These are phyloP conservation scores for Coelopa frigida DNA, from an alignment of 1,140 invertebrate genomes.

Conservation along the genomic window DNA sequence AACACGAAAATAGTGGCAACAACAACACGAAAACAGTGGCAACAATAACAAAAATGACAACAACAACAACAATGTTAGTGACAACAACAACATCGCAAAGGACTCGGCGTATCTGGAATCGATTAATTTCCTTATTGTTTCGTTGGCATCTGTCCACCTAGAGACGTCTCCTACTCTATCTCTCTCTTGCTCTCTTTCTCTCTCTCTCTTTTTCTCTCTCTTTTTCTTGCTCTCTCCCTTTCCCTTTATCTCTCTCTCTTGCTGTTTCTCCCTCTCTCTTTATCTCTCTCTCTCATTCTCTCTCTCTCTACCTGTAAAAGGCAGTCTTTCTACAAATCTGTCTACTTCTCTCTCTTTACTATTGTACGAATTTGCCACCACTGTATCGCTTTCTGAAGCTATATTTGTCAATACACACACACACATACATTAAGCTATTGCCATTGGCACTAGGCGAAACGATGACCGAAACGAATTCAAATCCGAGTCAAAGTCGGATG, in stretches of 20 bases:
- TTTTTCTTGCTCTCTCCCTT: not conserved
- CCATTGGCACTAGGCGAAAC: too few relatives aligned
- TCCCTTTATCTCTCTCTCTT: not conserved
- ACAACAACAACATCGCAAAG: too few relatives aligned
- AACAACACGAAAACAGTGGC: too few relatives aligned
- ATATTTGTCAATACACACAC: not conserved
- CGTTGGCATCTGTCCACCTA: too few relatives aligned
- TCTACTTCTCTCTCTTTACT: not conserved
- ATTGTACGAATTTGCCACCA: not conserved
- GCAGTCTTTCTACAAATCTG: not conserved
- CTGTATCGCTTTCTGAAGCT: not conserved
- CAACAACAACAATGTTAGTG: too few relatives aligned
- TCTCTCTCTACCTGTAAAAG: not conserved
- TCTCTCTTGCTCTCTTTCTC: not conserved
- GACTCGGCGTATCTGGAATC: too few relatives aligned
- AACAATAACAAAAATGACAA: too few relatives aligned
- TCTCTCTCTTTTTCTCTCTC: not conserved
- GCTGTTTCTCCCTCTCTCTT: not conserved
- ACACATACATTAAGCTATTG: too few relatives aligned
- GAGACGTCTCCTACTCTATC: not conserved
- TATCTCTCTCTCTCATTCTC: not conserved
- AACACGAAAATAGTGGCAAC: too few relatives aligned
- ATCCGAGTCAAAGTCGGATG: too few relatives aligned
- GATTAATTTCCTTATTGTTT: too few relatives aligned
- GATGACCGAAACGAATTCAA: too few relatives aligned